A percentile compares a stretch with the other conserved stretches of the same genome.
Evolutionary conservation across 2,113 vertebrate species (phyloP).

Genomic region (Chamaetylas fuelleborni): DNA sequence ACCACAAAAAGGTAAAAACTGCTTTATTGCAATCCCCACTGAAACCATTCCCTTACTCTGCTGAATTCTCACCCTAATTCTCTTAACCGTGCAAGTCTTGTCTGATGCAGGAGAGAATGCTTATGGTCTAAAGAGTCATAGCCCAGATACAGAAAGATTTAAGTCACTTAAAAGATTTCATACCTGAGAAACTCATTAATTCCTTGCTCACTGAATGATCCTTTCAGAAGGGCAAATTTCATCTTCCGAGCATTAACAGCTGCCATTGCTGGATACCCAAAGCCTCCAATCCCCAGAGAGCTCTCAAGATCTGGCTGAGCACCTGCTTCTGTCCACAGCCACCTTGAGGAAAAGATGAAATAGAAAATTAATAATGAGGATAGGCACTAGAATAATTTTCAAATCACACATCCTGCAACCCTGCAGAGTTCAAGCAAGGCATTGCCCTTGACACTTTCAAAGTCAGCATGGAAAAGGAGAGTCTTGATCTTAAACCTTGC

Average conservation of each 20-base stretch:
- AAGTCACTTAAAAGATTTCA: not conserved
- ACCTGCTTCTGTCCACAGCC: conserved; percentile 93
- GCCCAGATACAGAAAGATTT: not conserved
- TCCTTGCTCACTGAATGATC: conserved; percentile 92
- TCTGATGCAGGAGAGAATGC: not conserved
- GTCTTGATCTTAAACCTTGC: not conserved
- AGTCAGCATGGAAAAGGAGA: not conserved
- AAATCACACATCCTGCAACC: not conserved
- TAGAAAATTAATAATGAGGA: not conserved
- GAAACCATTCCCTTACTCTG: not conserved
- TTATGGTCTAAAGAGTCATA: not conserved
- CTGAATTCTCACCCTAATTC: not conserved
- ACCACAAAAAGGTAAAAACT: not conserved
- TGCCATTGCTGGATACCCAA: conserved; percentile 96
- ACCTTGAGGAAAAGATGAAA: conserved; percentile 59
- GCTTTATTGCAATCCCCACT: not conserved
- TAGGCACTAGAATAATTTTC: not conserved
- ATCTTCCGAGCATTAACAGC: conserved; percentile 94
- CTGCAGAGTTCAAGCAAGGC: not conserved
- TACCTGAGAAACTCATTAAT: conserved; percentile 85
- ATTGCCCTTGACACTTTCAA: not conserved
- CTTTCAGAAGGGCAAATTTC: conserved; percentile 93
- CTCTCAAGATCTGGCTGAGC: conserved; percentile 90
- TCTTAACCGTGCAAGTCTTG: not conserved
- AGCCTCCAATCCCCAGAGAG: conserved; percentile 92